Base-by-base conservation (phyloP, 2,797 vertebrate species). In the Phataginus tetradactyla region DNA sequence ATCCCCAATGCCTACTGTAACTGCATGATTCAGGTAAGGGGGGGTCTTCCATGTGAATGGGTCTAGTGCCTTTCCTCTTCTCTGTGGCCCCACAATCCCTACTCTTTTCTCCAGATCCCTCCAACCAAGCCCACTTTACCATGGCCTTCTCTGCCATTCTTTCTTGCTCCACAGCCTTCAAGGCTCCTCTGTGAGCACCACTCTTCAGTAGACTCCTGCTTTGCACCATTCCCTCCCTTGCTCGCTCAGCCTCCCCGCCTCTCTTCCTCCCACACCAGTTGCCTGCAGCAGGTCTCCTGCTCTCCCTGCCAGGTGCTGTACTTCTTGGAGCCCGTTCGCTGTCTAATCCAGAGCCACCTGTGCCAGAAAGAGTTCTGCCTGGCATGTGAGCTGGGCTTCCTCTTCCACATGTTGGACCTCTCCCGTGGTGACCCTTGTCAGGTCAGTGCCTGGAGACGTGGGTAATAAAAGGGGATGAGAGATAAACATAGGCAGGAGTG, bases 1-100 rank as follows among this genome's bases (percentile, higher is more conserved):
- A 99, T 99, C 95, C 99, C 99, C 95, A 99, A 99, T 0, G 99
- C 99, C 59, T 99, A 99, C 98, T 99, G 99, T 97, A 99, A 99
- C 99, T 99, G 99, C 98, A 99, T 99, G 99, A 99, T 99, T 95
- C 99, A 99, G 99, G 99, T 99, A 96, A 96, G 96, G 77, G 53
- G 39, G 32, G 34, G 0, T 0, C 0, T n/a, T 87, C 15, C 4
- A 59, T 57, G 11, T 49, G 81, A 68, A 59, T 1, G 0, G 18
- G 11, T 25, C 75, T 91, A 15, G 32, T 61, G 69, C 55, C 29
- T 86, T 45, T 64, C 0, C 0, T 2, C 21, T 69, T 3, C 39
- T 53, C 5, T 17, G 7, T 0, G 0, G 27, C 2, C 0, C 5
- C 29, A 0, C 2, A 20, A 3, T 4, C 84, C 25, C 98, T 99